A percentile compares a stretch with the other conserved stretches of the same genome.
These are phyloP conservation scores for Anisognathus igniventris DNA, from an alignment of 2,797 vertebrate genomes.

Conservation along the genomic window DNA sequence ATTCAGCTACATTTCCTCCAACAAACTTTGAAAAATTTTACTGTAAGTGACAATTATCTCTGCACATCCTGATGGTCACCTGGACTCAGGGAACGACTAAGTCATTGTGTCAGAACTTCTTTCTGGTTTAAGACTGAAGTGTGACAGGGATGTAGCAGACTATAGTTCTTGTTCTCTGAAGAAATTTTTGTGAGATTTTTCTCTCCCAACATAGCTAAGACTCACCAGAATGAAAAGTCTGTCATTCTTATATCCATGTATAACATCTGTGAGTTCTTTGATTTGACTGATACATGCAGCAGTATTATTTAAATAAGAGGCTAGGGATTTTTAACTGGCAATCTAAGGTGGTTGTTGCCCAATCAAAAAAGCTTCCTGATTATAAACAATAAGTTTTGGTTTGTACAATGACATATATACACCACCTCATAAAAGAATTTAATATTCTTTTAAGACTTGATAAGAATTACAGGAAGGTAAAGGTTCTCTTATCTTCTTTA, in stretches of 20 bases:
- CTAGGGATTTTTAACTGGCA: neutral
- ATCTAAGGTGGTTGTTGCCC: neutral
- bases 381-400: neutral
- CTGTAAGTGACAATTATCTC: neutral
- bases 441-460: conserved; percentile 47
- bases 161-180: neutral
- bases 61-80: neutral
- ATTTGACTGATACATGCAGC: neutral
- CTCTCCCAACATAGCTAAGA: neutral
- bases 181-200: neutral
- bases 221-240: neutral
- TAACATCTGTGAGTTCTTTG: neutral
- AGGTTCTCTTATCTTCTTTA: conserved; percentile 3
- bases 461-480: conserved; percentile 58
- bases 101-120: neutral
- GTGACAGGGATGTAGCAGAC: neutral
- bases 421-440: neutral
- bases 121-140: neutral
- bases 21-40: neutral
- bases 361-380: neutral
- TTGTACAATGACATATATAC: neutral
- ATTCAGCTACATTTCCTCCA: neutral
- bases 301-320: neutral
- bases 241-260: neutral
- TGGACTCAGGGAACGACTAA: neutral